Base-by-base conservation (phyloP, 2,888 invertebrate genomes). In the Ametastegia equiseti region DNA sequence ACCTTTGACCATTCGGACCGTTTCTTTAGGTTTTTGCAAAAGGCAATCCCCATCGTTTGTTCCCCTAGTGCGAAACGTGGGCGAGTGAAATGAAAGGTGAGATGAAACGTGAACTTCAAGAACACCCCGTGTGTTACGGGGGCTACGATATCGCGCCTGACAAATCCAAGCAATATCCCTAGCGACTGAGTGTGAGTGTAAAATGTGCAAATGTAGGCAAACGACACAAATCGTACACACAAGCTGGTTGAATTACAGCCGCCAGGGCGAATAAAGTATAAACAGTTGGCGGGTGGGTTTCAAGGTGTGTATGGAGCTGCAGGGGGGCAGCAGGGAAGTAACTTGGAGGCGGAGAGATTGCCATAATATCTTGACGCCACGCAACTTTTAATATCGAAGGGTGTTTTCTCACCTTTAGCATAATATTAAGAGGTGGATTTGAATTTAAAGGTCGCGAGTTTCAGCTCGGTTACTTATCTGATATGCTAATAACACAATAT, bases 381-480 rank as follows among this genome's bases (percentile, higher is more conserved):
- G 89, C 88, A 89, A 90, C 88, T 90, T 90, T 89, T 90, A 90
- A 90, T 90, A 90, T 90, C 88, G 89, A 89, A 88, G 89, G 89
- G 89, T 90, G 90, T 89, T 90, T 89, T 90, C 90, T 90, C 89
- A 89, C 90, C 88, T 90, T 88, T 85, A 82, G 86, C 85, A 86
- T 87, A 88, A 88, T 86, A 87, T 88, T 87, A 88, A 85, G 81
- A 85, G 85, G 84, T 83, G 84, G 83, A 86, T 88, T 90, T 86
- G 87, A 88, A 89, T 89, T 89, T 89, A 89, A 89, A 89, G 88
- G 88, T 88, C 84, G 86, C 85, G 83, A 84, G 82, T 84, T 86
- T 86, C 85, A 84, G 85, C 81, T 57, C 78, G 85, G 82, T 84
- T 84, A 86, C 86, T 87, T 88, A 88, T 88, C 88, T 87, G 89